Evolutionary conservation across 2,888 invertebrate species (phyloP).

Genomic region (Boloria euphrosyne): DNA sequence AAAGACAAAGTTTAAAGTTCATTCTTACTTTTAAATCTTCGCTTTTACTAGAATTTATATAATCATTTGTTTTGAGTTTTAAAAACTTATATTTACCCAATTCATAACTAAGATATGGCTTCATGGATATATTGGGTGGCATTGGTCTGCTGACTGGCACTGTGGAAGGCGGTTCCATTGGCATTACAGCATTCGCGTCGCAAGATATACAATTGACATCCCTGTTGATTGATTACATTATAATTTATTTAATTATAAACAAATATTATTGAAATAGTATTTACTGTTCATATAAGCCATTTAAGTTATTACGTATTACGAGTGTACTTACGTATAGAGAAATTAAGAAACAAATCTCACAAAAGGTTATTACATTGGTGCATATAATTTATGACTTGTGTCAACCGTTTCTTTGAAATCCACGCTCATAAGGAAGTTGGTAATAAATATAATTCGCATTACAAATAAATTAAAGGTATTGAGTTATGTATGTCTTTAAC

Average conservation of each 20-base stretch:
- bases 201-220: conserved; percentile 90
- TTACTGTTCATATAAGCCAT: no score
- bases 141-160: conserved; percentile 77
- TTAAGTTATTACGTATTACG: no score
- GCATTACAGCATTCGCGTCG: conserved; percentile 88
- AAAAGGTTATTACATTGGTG: conserved; percentile 4
- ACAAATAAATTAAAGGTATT: conserved; percentile 5
- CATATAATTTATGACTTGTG: conserved; percentile 4
- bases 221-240: conserved; percentile 54
- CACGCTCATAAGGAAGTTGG: conserved; percentile 7
- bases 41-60: no score
- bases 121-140: conserved; percentile 83
- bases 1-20: no score
- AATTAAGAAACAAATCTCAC: not conserved
- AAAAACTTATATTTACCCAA: conserved; percentile 70
- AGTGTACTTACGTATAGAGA: not conserved
- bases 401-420: conserved; percentile 7
- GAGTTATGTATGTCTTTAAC: not conserved
- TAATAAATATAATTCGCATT: not conserved
- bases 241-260: not conserved
- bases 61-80: no score
- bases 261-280: no score
- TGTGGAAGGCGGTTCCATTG: conserved; percentile 75
- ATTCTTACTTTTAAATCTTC: no score
- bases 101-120: conserved; percentile 88